Percentiles rank a stretch among this genome's conserved stretches.
phyloP scores from a whole-genome alignment of 2,888 invertebrate species.

The Idaea aversata region DNA sequence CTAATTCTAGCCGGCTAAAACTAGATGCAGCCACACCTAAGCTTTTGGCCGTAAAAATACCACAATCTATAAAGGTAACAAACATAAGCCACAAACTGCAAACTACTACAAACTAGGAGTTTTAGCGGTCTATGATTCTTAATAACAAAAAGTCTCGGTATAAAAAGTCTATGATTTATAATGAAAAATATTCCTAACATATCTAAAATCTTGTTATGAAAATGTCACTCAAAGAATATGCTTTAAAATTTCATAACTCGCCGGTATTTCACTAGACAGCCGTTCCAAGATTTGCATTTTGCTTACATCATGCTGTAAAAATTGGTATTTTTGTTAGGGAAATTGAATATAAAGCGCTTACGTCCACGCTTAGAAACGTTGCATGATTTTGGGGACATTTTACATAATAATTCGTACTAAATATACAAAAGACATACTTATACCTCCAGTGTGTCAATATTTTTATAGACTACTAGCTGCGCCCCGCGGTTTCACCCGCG shows the following conservation, averaged over 20 bases:
- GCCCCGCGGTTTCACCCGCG: too few species aligned
- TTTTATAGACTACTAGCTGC: too few species aligned
- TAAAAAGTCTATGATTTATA: not conserved
- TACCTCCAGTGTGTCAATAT: too few species aligned
- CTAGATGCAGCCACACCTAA: too few species aligned
- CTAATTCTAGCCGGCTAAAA: too few species aligned
- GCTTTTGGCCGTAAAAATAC: too few species aligned
- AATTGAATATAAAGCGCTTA: not conserved
- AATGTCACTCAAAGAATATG: conserved; percentile 1
- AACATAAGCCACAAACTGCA: too few species aligned
- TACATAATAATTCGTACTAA: not conserved
- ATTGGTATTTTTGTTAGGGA: not conserved
- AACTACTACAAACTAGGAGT: too few species aligned
- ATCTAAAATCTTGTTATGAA: not conserved
- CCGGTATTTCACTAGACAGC: not conserved
- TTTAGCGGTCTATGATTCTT: too few species aligned
- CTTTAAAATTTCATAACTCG: not conserved
- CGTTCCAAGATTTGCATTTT: not conserved
- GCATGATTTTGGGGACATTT: not conserved
- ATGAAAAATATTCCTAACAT: not conserved
- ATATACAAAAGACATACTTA: too few species aligned
- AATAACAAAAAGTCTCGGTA: too few species aligned
- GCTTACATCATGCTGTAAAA: not conserved
- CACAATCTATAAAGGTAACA: too few species aligned
- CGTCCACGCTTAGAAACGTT: not conserved